Conservation (phyloP, 1,140 invertebrate species). For the Eupristina koningsbergeri region DNA sequence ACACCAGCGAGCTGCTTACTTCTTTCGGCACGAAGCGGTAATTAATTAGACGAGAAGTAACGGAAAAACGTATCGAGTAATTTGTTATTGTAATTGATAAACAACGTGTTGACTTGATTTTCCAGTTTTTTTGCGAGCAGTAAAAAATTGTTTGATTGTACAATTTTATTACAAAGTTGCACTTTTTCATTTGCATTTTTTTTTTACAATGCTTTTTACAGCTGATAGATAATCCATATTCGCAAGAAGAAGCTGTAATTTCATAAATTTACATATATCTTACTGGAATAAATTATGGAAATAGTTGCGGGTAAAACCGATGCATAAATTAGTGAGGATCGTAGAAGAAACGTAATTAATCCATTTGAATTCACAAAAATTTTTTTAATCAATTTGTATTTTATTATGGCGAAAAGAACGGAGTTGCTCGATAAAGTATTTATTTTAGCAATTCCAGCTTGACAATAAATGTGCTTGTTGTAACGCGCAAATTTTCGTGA, state of each 20-base stretch:
- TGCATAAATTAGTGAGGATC: neutral
- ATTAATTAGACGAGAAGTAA: neutral
- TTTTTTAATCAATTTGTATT: neutral
- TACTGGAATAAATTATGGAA: neutral
- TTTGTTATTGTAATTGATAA: slow-evolving; percentile 1
- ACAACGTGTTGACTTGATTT: neutral
- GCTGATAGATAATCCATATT: neutral
- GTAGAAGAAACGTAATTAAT: neutral
- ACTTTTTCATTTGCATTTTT: no score
- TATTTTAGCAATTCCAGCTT: neutral
- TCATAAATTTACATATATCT: neutral
- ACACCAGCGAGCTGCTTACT: neutral
- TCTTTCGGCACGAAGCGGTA: neutral
- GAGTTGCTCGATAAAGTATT: neutral
- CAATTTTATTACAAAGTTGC: neutral
- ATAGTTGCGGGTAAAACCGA: no score
- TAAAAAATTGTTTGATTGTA: neutral
- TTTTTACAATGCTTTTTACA: neutral
- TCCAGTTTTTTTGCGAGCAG: neutral
- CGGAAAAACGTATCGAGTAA: slow-evolving; percentile 4
- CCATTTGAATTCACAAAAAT: neutral
- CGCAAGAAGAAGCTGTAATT: neutral
- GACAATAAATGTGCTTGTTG: neutral
- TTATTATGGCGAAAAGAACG: neutral
- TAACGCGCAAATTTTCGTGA: neutral